These are phyloP conservation scores for Melospiza georgiana DNA, from an alignment of 2,113 vertebrate genomes.

Conservation along the genomic window DNA sequence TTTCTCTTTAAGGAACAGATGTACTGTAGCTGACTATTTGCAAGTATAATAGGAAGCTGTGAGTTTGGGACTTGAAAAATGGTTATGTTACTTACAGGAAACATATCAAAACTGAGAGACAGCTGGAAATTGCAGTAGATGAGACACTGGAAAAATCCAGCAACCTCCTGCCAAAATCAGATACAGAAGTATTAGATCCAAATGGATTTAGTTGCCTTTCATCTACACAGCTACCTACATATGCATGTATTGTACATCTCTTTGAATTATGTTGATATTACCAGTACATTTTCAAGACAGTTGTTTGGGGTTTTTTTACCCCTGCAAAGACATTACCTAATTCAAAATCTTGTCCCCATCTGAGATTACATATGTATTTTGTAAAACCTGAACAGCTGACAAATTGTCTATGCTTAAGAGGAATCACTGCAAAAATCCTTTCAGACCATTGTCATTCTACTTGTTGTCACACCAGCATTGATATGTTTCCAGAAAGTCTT, in stretches of 20 bases:
- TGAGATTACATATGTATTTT: neutral
- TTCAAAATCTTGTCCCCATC: neutral
- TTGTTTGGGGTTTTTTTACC: neutral
- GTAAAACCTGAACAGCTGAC: neutral
- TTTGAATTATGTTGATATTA: neutral
- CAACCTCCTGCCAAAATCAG: slow-evolving; percentile 23
- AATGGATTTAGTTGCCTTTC: neutral
- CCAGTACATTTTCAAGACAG: neutral
- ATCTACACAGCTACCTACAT: neutral
- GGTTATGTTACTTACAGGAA: slow-evolving; percentile 33
- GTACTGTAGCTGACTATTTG: slow-evolving; percentile 44
- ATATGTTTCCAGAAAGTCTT: neutral
- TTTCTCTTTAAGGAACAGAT: slow-evolving; percentile 22
- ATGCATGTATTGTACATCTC: neutral
- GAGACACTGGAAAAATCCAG: slow-evolving; percentile 1
- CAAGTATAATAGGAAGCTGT: slow-evolving; percentile 58
- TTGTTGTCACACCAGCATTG: neutral
- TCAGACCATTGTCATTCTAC: neutral
- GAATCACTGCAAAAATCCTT: neutral
- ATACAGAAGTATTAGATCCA: neutral
- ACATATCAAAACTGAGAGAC: slow-evolving; percentile 22
- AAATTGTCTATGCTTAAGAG: neutral
- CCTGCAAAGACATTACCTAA: neutral
- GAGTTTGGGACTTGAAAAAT: slow-evolving; percentile 32
- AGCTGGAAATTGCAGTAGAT: slow-evolving; percentile 22